Evolutionary conservation across 2,797 vertebrate genomes (phyloP).

Genomic region (Tamandua tetradactyla): DNA sequence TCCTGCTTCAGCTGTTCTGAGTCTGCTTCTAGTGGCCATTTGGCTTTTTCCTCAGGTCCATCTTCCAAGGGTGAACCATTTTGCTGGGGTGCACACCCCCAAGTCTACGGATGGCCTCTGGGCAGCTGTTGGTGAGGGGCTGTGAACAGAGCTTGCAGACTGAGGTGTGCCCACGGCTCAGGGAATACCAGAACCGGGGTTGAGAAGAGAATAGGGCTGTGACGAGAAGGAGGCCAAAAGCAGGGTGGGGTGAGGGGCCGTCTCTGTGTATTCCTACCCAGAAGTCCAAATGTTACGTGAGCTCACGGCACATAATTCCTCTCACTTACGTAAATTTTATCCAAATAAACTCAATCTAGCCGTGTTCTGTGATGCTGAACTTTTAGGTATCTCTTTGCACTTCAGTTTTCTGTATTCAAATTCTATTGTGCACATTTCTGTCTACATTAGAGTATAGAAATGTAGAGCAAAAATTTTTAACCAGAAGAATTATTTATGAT

Average conservation of each 20-base stretch:
- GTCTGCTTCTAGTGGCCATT: neutral
- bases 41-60: neutral
- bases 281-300: neutral
- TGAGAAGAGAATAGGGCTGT: neutral
- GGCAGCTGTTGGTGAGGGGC: neutral
- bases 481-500: neutral
- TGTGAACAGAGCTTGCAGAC: neutral
- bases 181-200: neutral
- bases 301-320: neutral
- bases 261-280: neutral
- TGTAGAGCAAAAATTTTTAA: neutral
- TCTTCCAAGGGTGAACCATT: neutral
- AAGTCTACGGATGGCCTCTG: neutral
- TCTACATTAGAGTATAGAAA: neutral
- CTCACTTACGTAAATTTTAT: neutral
- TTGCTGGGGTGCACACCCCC: too few relatives aligned
- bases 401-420: conserved; percentile 4
- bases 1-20: neutral
- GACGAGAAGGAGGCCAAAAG: neutral
- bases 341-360: neutral
- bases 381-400: neutral
- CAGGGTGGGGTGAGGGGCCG: neutral
- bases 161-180: neutral
- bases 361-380: neutral
- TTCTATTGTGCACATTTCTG: neutral